Conservation (phyloP, 2,888 invertebrate genomes). For the Nomada ferruginata region DNA sequence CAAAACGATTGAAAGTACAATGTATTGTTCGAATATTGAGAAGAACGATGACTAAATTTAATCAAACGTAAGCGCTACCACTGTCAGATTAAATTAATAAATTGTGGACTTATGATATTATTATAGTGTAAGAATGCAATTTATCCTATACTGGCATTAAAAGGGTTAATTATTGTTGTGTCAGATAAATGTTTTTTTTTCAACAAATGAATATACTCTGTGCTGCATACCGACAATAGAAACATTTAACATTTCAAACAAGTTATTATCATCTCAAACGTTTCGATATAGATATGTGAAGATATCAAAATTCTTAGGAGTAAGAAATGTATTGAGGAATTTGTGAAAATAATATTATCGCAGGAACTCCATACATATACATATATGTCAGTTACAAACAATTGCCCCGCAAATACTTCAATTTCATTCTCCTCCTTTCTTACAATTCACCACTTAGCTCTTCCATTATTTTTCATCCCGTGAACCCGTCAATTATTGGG, state of each 20-base stretch:
- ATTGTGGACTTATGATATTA: slow-evolving; percentile 33
- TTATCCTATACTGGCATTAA: slow-evolving; percentile 63
- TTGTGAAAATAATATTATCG: slow-evolving; percentile 47
- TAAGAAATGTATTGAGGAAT: slow-evolving; percentile 36
- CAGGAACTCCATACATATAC: slow-evolving; percentile 48
- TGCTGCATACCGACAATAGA: slow-evolving; percentile 51
- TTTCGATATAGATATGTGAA: slow-evolving; percentile 47
- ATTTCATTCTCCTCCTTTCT: slow-evolving; percentile 5
- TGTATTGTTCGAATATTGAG: neutral
- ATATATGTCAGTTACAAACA: slow-evolving; percentile 25
- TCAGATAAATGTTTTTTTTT: slow-evolving; percentile 47
- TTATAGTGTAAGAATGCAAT: slow-evolving; percentile 47
- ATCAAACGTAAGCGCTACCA: slow-evolving; percentile 28
- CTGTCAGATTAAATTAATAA: slow-evolving; percentile 45
- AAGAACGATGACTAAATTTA: slow-evolving; percentile 14
- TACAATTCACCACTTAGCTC: slow-evolving; percentile 26
- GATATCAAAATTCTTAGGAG: slow-evolving; percentile 39
- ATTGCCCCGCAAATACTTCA: slow-evolving; percentile 40
- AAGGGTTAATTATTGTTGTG: slow-evolving; percentile 65
- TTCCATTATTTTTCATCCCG: slow-evolving; percentile 24
- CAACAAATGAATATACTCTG: slow-evolving; percentile 48
- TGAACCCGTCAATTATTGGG: slow-evolving; percentile 25
- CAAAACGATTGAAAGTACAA: slow-evolving; percentile 6
- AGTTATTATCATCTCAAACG: slow-evolving; percentile 32
- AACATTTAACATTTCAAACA: slow-evolving; percentile 61